Evolutionary conservation across 1,140 invertebrate species (phyloP).

Genomic region (Subanguina moxae): DNA sequence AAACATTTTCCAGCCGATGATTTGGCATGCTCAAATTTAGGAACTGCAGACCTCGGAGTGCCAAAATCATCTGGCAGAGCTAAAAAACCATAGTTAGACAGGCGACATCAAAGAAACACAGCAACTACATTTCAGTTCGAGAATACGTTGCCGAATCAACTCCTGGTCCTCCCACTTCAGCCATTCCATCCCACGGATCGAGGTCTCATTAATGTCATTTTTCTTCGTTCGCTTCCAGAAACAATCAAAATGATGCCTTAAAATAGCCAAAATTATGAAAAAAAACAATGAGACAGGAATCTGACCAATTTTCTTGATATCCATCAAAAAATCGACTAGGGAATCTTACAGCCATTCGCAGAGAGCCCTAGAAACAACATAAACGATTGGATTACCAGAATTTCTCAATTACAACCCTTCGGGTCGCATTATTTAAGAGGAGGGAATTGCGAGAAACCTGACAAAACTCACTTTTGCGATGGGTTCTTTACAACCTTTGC

Average conservation of each 20-base stretch:
- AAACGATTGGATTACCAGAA: not conserved
- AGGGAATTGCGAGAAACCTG: too few species aligned
- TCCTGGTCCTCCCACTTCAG: constrained; percentile 53
- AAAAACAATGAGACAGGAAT: not conserved
- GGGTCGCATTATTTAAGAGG: too few species aligned
- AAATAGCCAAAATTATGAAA: constrained; percentile 1
- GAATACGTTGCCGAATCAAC: constrained; percentile 37
- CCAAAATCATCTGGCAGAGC: constrained; percentile 11
- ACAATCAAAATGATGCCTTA: constrained; percentile 83
- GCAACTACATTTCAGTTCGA: constrained; percentile 26
- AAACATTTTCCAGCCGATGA: constrained; percentile 71
- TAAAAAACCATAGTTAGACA: not conserved
- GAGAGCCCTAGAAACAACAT: constrained; percentile 18
- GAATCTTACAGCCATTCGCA: constrained; percentile 42
- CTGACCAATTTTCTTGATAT: constrained; percentile 51
- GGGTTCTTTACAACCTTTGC: constrained; percentile 77
- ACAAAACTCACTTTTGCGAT: constrained; percentile 71
- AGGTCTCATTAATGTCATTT: constrained; percentile 45
- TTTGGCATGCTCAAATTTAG: constrained; percentile 56
- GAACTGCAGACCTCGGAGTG: constrained; percentile 16
- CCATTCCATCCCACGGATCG: constrained; percentile 50
- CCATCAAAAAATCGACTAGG: constrained; percentile 46
- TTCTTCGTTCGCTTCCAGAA: constrained; percentile 64
- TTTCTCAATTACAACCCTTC: constrained; percentile 2
- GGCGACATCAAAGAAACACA: not conserved